Percentiles rank a stretch among this genome's conserved stretches.
Conservation (phyloP, 2,113 vertebrate genomes). For the Otolemur garnettii region DNA sequence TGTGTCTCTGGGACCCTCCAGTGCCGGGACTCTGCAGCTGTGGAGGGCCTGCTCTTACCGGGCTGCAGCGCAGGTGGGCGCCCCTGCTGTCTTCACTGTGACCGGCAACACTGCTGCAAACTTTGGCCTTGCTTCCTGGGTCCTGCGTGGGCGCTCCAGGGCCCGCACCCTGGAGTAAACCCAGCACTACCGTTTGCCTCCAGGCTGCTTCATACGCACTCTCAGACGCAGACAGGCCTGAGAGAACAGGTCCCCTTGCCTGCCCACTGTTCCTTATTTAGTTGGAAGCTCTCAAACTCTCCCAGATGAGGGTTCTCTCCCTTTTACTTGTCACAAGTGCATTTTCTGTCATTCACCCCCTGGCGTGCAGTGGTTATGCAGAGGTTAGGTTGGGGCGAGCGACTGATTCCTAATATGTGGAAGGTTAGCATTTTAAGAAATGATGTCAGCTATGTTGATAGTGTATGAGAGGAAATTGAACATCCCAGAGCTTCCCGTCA, state of each 20-base stretch:
- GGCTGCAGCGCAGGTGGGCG: neutral
- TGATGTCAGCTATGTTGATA: neutral
- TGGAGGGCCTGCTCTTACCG: neutral
- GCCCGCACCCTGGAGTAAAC: neutral
- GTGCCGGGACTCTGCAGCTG: neutral
- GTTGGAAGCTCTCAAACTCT: neutral
- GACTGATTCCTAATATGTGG: neutral
- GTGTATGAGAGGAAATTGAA: neutral
- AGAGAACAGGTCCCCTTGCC: neutral
- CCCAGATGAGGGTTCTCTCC: neutral
- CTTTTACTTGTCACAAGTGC: neutral
- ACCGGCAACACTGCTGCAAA: neutral
- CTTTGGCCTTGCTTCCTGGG: neutral
- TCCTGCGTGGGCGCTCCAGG: no score
- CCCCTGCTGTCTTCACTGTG: neutral
- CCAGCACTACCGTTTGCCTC: neutral
- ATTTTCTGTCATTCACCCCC: neutral
- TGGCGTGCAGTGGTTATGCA: neutral
- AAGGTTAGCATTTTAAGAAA: slow-evolving; percentile 31
- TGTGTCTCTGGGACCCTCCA: neutral
- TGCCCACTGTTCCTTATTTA: neutral
- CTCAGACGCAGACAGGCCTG: neutral
- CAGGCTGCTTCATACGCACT: neutral
- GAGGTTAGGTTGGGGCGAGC: neutral
- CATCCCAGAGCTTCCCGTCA: neutral